Percentiles rank a stretch among this genome's conserved stretches.
These are phyloP conservation scores for Siniperca chuatsi DNA, from an alignment of 2,113 vertebrate species.

Conservation along the genomic window DNA sequence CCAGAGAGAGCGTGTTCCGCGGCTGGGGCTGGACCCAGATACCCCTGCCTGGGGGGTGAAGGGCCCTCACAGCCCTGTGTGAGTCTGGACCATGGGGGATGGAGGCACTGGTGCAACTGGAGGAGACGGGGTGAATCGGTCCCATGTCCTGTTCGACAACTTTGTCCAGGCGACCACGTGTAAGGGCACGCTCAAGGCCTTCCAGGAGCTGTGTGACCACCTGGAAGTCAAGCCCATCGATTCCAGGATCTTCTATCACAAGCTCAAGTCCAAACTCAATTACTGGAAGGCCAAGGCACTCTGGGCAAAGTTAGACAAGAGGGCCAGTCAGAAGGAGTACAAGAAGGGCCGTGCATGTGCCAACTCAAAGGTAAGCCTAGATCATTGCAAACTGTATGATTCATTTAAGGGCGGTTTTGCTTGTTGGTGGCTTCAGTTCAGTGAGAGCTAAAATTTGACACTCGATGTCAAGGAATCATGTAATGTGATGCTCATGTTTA, in stretches of 20 bases:
- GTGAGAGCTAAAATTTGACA: constrained; percentile 20
- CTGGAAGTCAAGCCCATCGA: constrained; percentile 93
- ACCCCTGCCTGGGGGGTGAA: constrained; percentile 67
- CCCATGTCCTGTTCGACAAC: constrained; percentile 93
- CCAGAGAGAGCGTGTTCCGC: constrained; percentile 55
- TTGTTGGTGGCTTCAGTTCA: neutral
- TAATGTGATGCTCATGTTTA: constrained; percentile 39
- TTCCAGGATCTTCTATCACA: constrained; percentile 95
- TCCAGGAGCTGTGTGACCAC: constrained; percentile 96
- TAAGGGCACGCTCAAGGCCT: constrained; percentile 96
- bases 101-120: constrained; percentile 68
- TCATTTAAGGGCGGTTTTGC: neutral
- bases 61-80: constrained; percentile 66
- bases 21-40: constrained; percentile 73
- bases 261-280: constrained; percentile 98
- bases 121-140: constrained; percentile 86
- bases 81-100: constrained; percentile 83
- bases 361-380: constrained; percentile 90
- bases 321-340: constrained; percentile 95
- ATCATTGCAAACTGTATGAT: neutral
- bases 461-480: neutral
- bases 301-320: constrained; percentile 97
- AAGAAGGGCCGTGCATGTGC: constrained; percentile 96
- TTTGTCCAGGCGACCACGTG: constrained; percentile 97
- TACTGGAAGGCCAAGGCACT: constrained; percentile 99